Percentiles rank a stretch among this genome's conserved stretches.
These are phyloP conservation scores for Opisthograptis luteolata DNA, from an alignment of 2,888 invertebrate genomes.

Conservation along the genomic window DNA sequence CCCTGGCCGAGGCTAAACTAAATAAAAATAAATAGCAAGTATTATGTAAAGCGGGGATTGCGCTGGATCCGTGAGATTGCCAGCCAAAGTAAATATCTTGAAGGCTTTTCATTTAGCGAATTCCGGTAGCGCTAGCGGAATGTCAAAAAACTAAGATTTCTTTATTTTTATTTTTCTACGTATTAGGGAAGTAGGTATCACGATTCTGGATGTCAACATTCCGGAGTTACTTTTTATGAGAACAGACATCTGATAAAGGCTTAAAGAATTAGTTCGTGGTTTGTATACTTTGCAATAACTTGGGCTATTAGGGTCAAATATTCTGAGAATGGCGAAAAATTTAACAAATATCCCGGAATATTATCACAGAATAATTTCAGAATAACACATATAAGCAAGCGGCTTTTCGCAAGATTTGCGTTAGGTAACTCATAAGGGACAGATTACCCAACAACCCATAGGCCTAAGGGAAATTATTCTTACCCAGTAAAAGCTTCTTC, in stretches of 20 bases:
- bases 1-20: slow-evolving; percentile 23
- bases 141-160: slow-evolving; percentile 22
- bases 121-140: slow-evolving; percentile 30
- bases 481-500: slow-evolving; percentile 77
- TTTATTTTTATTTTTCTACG: slow-evolving; percentile 15
- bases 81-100: slow-evolving; percentile 30
- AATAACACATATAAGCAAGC: too few relatives aligned
- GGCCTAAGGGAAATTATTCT: slow-evolving; percentile 14
- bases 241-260: too few relatives aligned
- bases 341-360: too few relatives aligned
- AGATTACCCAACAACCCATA: not conserved
- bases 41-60: slow-evolving; percentile 27
- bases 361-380: too few relatives aligned
- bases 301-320: too few relatives aligned
- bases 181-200: too few relatives aligned
- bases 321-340: too few relatives aligned
- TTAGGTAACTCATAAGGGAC: not conserved
- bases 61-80: slow-evolving; percentile 29
- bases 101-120: slow-evolving; percentile 35
- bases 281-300: too few relatives aligned
- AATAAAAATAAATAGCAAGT: slow-evolving; percentile 28
- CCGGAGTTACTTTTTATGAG: too few relatives aligned
- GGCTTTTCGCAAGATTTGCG: too few relatives aligned
- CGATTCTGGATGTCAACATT: too few relatives aligned
- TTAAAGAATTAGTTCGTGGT: too few relatives aligned